Evolutionary conservation across 2,797 vertebrate genomes (phyloP).

Genomic region (Clarias platycephalus): DNA sequence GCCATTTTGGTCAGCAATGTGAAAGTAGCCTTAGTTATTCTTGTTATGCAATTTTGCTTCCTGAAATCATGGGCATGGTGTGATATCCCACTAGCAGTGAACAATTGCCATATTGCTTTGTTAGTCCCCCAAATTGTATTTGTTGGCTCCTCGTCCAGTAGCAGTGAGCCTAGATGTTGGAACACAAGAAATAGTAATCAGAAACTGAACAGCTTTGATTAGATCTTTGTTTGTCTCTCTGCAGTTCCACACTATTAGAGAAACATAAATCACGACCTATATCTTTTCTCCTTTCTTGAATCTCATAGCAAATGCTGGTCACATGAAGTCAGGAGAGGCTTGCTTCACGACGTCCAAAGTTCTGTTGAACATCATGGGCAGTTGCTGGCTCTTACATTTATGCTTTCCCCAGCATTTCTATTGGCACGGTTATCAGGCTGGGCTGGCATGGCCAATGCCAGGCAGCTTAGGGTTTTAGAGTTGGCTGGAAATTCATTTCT

Average conservation of each 20-base stretch:
- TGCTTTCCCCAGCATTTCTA: conserved; percentile 39
- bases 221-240: neutral
- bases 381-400: conserved; percentile 39
- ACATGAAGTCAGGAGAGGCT: neutral
- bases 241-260: neutral
- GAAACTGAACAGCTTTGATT: conserved; percentile 6
- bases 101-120: conserved; percentile 19
- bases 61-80: conserved; percentile 17
- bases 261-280: conserved; percentile 6
- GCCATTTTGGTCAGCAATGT: too few relatives aligned
- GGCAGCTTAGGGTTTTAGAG: conserved; percentile 48
- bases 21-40: too few relatives aligned
- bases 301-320: neutral
- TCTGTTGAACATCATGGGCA: conserved; percentile 28
- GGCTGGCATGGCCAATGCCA: conserved; percentile 25
- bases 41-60: conserved; percentile 6
- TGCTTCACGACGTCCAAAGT: conserved; percentile 1
- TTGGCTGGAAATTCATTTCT: conserved; percentile 48
- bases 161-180: neutral
- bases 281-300: neutral
- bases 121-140: conserved; percentile 30
- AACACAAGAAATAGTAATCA: conserved; percentile 16
- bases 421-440: conserved; percentile 38
- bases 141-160: neutral
- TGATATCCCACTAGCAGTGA: conserved; percentile 37